Evolutionary conservation across 1,140 invertebrate species (phyloP).

Genomic region (Caenorhabditis remanei): DNA sequence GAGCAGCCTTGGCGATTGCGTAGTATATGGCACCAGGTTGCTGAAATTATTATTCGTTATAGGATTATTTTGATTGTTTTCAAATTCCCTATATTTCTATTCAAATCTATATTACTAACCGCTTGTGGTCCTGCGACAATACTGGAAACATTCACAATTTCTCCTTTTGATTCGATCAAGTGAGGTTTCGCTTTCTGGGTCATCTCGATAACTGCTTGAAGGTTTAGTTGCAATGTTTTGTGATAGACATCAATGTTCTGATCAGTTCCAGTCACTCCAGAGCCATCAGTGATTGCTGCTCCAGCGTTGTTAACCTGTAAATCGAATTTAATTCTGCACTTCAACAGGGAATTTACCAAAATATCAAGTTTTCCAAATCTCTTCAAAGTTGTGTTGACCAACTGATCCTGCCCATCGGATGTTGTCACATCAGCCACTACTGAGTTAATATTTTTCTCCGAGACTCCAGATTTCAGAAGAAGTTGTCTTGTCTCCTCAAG

Average conservation of each 20-base stretch:
- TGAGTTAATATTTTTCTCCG: background rate
- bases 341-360: conserved; percentile 50
- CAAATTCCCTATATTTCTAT: too few species aligned
- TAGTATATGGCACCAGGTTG: conserved; percentile 18
- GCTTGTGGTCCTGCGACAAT: conserved; percentile 85
- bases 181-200: conserved; percentile 88
- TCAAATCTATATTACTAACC: background rate
- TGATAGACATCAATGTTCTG: conserved; percentile 81
- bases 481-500: conserved; percentile 8
- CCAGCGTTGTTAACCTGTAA: conserved; percentile 70
- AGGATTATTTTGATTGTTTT: too few species aligned
- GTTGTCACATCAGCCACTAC: conserved; percentile 65
- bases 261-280: conserved; percentile 44
- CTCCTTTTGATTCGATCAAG: conserved; percentile 86
- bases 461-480: conserved; percentile 47
- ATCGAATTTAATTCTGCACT: background rate
- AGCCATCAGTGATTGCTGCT: background rate
- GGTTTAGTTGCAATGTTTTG: conserved; percentile 86
- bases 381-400: conserved; percentile 67
- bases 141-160: conserved; percentile 91
- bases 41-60: background rate
- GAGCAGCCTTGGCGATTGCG: conserved; percentile 3
- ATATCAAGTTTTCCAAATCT: conserved; percentile 71
- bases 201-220: conserved; percentile 85
- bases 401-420: conserved; percentile 47